Conservation (phyloP, 1,140 invertebrate genomes). For the Brachystomella parvula region DNA sequence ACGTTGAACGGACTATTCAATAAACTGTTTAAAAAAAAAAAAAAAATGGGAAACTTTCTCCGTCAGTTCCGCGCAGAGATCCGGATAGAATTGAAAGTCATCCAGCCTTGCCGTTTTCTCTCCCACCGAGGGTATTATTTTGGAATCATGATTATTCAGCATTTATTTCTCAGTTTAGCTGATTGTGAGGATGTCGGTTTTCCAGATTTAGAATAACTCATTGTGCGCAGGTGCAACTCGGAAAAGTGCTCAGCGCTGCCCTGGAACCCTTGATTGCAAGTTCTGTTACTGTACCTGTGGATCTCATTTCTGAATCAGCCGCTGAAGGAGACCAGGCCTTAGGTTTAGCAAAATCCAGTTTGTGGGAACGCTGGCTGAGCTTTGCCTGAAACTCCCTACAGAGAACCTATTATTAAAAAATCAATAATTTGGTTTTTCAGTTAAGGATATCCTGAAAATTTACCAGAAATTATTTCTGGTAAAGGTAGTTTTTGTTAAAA, state of each 20-base stretch:
- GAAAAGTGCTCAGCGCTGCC: conserved; percentile 63
- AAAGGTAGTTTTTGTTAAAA: too few species aligned
- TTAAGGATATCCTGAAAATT: too few species aligned
- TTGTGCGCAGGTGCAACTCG: conserved; percentile 74
- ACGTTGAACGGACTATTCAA: too few species aligned
- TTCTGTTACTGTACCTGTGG: conserved; percentile 38
- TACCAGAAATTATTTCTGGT: too few species aligned
- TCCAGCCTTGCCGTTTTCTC: conserved; percentile 59
- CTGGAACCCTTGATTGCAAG: conserved; percentile 65
- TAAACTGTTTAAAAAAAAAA: too few species aligned
- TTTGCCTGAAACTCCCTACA: conserved; percentile 61
- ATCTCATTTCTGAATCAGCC: not conserved
- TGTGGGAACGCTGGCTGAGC: conserved; percentile 61
- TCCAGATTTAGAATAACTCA: conserved; percentile 70
- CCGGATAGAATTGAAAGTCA: conserved; percentile 71
- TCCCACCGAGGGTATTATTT: conserved; percentile 68
- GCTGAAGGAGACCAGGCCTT: conserved; percentile 65
- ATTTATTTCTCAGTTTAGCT: too few species aligned
- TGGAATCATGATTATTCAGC: too few species aligned
- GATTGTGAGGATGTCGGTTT: too few species aligned
- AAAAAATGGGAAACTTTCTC: conserved; percentile 64
- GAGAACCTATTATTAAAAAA: too few species aligned
- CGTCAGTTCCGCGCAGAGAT: conserved; percentile 55
- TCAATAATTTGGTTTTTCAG: too few species aligned
- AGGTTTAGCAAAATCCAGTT: conserved; percentile 74